Base-by-base conservation (phyloP, 2,113 vertebrate species). In the Grammomys surdaster region DNA sequence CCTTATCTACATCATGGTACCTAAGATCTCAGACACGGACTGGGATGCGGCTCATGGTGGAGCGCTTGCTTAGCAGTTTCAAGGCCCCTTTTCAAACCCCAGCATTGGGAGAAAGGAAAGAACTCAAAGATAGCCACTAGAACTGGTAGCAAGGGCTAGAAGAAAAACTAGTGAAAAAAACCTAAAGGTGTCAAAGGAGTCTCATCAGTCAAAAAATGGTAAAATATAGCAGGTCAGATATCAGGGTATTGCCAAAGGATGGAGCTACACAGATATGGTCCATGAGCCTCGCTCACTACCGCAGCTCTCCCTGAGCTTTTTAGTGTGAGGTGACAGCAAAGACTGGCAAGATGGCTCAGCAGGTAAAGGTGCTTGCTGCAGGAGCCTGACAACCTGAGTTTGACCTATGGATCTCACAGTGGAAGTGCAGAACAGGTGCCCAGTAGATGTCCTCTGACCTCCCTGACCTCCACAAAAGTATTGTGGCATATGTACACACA, bases 101-200 rank as follows among this genome's bases (percentile, higher is more conserved):
- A 46, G 40, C 43, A 46, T 4, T 46, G 69, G 48, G 48, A 73
- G 22, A 24, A 14, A 88, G 16, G 28, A 58, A 70, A 69, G 9
- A 87, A 70, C 16, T 54, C 46, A 70, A 51, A 54, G 65, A 54
- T 7, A 51, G 85, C 2, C 86, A 36, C 48, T 93, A 70, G 94
- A 96, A 92, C 70, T 12, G 54, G 6, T 43, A 82, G 91, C 63
- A 89, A 93, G 81, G 67, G n/a, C 63, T 12, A 81, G 95, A 91
- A 97, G 54, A 92, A 86, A 26, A 33, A 92, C 93, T 3, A 89
- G 16, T 75, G 36, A 88, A 51, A 81, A 78, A 75, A 95, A 84
- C 56, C 67, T 56, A 33, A 90, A 78, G n/a, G 65, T 91, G 26
- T 43, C 54, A 89, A 77, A 28, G 72, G 60, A 92, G 93, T 84